Conservation (phyloP, 2,888 invertebrate genomes). For the Tupiocoris notatus region DNA sequence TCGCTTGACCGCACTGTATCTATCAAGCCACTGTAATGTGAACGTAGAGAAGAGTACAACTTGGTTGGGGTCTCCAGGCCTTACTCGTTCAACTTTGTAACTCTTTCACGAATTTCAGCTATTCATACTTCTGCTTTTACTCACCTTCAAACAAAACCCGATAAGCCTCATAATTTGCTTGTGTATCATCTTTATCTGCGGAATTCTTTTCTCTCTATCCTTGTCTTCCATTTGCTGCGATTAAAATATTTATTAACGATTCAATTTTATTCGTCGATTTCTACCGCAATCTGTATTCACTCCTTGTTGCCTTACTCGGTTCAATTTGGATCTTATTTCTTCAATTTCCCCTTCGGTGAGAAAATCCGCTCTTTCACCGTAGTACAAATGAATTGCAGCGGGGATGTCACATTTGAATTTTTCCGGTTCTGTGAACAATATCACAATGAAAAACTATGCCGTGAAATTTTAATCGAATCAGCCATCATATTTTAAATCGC, state of each 20-base stretch:
- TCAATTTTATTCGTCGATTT: background rate
- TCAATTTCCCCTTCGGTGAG: constrained; percentile 25
- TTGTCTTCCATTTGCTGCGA: constrained; percentile 36
- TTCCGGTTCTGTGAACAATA: background rate
- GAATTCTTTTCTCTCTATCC: constrained; percentile 20
- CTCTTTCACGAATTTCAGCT: too few species aligned
- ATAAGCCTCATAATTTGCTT: constrained; percentile 27
- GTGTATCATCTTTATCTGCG: constrained; percentile 18
- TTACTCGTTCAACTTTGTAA: too few species aligned
- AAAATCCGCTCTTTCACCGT: constrained; percentile 28
- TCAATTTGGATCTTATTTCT: constrained; percentile 17
- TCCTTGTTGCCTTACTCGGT: constrained; percentile 6
- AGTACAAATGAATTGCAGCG: constrained; percentile 33
- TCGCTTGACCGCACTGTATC: too few species aligned
- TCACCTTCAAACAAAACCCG: constrained; percentile 25
- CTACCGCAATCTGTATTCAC: too few species aligned
- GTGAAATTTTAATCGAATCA: too few species aligned
- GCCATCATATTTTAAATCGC: too few species aligned
- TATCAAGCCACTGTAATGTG: too few species aligned
- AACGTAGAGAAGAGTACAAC: background rate
- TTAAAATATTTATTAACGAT: background rate
- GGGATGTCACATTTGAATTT: constrained; percentile 19
- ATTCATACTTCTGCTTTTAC: too few species aligned
- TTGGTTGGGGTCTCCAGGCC: background rate
- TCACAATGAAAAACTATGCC: too few species aligned